These are phyloP conservation scores for Nebria brevicollis DNA, from an alignment of 2,888 invertebrate genomes.

Conservation along the genomic window DNA sequence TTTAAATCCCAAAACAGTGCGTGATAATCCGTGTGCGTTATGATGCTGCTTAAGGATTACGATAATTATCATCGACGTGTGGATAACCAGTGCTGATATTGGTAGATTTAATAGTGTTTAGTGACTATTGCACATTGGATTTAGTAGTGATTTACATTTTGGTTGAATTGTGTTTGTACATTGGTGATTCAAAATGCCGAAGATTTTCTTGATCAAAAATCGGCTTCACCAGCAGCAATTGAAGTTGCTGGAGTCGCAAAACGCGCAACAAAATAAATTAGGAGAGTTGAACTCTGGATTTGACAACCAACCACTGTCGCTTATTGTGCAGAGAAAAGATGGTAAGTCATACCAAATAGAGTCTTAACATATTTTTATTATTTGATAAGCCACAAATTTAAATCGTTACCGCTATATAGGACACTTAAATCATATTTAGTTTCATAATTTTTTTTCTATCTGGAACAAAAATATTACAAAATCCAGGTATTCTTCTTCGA, in stretches of 20 bases:
- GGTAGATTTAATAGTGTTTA: constrained; percentile 21
- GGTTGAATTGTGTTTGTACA: constrained; percentile 45
- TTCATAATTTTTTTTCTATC: too few relatives aligned
- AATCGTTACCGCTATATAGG: too few relatives aligned
- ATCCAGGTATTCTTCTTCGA: too few relatives aligned
- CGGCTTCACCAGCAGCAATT: constrained; percentile 92
- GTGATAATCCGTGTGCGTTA: constrained; percentile 14
- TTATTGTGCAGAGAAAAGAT: constrained; percentile 66
- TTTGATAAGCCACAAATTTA: too few relatives aligned
- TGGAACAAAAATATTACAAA: too few relatives aligned
- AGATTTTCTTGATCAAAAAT: constrained; percentile 92
- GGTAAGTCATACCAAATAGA: constrained; percentile 55
- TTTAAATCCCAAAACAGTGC: neutral
- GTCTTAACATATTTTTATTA: too few relatives aligned
- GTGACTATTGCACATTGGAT: constrained; percentile 43
- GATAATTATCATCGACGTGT: constrained; percentile 21
- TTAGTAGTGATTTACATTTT: constrained; percentile 7
- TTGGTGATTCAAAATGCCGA: constrained; percentile 75
- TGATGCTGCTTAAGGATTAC: constrained; percentile 25
- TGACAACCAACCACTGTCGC: constrained; percentile 69
- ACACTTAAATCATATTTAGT: too few relatives aligned
- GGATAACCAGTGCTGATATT: neutral
- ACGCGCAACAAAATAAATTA: constrained; percentile 73
- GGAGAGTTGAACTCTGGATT: constrained; percentile 64
- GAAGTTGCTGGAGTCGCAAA: constrained; percentile 83